A percentile compares a stretch with the other conserved stretches of the same genome.
Evolutionary conservation across 2,888 invertebrate genomes (phyloP).

Genomic region (Bimastos eiseni): DNA sequence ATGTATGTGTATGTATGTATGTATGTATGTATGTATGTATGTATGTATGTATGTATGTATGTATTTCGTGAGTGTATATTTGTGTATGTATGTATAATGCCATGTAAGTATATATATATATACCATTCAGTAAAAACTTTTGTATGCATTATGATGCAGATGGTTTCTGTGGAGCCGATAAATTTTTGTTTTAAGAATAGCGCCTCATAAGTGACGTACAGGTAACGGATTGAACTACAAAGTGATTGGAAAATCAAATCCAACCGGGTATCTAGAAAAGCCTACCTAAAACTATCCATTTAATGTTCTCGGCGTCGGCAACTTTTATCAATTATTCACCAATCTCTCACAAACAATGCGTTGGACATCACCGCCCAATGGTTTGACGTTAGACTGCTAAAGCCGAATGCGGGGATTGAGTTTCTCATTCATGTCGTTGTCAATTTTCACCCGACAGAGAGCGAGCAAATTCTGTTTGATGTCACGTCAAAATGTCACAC

Average conservation of each 20-base stretch:
- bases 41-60: constrained; percentile 2
- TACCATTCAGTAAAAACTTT: too few relatives aligned
- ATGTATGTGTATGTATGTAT: not conserved
- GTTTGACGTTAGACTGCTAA: not conserved
- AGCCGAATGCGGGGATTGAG: not conserved
- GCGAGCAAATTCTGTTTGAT: not conserved
- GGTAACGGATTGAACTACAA: too few relatives aligned
- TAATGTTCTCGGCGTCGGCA: too few relatives aligned
- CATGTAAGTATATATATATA: not conserved
- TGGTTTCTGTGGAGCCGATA: not conserved
- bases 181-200: not conserved
- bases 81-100: not conserved
- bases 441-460: not conserved
- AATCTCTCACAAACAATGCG: not conserved
- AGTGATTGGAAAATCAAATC: too few relatives aligned
- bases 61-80: not conserved
- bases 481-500: too few relatives aligned
- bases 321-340: not conserved
- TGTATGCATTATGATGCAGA: not conserved
- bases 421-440: not conserved
- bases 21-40: not conserved
- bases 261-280: too few relatives aligned
- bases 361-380: not conserved
- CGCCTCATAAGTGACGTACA: not conserved
- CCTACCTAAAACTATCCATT: too few relatives aligned